A percentile compares a stretch with the other conserved stretches of the same genome.
Evolutionary conservation across 2,113 vertebrate species (phyloP).

Genomic region (Ctenodactylus gundi): DNA sequence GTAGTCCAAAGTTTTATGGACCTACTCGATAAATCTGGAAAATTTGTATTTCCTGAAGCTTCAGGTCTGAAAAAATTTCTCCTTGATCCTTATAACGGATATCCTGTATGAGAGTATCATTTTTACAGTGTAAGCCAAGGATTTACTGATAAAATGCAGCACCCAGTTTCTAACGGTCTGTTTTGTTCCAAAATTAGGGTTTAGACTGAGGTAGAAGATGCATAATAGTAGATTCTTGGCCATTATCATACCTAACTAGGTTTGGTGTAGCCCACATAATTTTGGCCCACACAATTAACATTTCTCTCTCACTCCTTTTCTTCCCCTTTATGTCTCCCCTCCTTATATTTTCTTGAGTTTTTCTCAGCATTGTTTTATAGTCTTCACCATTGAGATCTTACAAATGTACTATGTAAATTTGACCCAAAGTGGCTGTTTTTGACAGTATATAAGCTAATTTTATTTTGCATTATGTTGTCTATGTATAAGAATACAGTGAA

Average conservation of each 20-base stretch:
- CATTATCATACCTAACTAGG: not conserved
- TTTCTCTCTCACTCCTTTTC: too few species aligned
- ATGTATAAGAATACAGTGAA: not conserved
- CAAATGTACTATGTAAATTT: not conserved
- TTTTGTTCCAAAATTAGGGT: not conserved
- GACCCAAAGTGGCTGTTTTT: not conserved
- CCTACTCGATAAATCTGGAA: not conserved
- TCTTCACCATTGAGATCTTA: not conserved
- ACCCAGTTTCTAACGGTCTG: not conserved
- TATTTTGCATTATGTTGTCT: not conserved
- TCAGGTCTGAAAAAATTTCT: conserved; percentile 18
- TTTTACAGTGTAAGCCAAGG: not conserved
- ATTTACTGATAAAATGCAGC: not conserved
- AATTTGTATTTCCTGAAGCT: not conserved
- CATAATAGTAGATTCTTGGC: not conserved
- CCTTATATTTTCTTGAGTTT: not conserved
- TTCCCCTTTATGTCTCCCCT: too few species aligned
- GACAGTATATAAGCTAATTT: not conserved
- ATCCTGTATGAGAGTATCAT: not conserved
- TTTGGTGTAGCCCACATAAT: not conserved
- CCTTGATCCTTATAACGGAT: not conserved
- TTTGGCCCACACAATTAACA: not conserved
- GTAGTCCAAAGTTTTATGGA: not conserved
- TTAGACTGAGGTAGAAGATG: not conserved
- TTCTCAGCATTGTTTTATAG: not conserved